phyloP scores from a whole-genome alignment of 2,113 vertebrate genomes.

The Takifugu flavidus region DNA sequence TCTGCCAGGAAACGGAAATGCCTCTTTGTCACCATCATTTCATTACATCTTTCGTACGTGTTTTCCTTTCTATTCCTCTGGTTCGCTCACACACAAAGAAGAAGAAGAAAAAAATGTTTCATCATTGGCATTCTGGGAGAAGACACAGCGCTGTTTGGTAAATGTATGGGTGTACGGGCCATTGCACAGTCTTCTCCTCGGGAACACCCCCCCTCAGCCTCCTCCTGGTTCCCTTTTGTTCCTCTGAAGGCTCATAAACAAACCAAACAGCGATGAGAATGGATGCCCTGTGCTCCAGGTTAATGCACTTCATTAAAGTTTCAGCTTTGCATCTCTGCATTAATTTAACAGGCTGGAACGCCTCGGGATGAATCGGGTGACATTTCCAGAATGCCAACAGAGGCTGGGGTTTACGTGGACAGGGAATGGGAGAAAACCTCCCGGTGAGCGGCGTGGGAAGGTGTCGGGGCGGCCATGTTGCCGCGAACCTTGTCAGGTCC shows the following conservation, averaged over 20 bases:
- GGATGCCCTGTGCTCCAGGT: constrained; percentile 44
- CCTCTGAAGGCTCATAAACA: constrained; percentile 29
- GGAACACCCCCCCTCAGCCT: constrained; percentile 37
- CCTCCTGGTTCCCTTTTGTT: not conserved
- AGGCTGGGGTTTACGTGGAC: constrained; percentile 38
- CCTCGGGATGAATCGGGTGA: constrained; percentile 65
- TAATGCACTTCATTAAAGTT: constrained; percentile 67
- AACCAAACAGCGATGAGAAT: constrained; percentile 40
- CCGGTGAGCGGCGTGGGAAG: too few relatives aligned
- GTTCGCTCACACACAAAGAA: not conserved
- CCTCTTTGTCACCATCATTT: constrained; percentile 1
- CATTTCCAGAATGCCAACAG: constrained; percentile 60
- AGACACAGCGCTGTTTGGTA: constrained; percentile 24
- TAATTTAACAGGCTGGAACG: constrained; percentile 56
- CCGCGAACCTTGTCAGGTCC: too few relatives aligned
- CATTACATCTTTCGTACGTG: too few relatives aligned
- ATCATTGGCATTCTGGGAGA: constrained; percentile 37
- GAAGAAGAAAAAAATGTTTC: constrained; percentile 26
- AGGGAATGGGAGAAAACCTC: constrained; percentile 14
- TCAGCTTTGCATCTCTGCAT: constrained; percentile 58
- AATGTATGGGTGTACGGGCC: constrained; percentile 16
- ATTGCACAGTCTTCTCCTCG: constrained; percentile 20
- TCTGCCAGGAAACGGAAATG: not conserved
- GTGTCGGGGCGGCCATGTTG: too few relatives aligned
- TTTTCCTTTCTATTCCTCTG: too few relatives aligned